These are phyloP conservation scores for Parasteatoda tepidariorum DNA, from an alignment of 1,140 invertebrate genomes.

Conservation along the genomic window DNA sequence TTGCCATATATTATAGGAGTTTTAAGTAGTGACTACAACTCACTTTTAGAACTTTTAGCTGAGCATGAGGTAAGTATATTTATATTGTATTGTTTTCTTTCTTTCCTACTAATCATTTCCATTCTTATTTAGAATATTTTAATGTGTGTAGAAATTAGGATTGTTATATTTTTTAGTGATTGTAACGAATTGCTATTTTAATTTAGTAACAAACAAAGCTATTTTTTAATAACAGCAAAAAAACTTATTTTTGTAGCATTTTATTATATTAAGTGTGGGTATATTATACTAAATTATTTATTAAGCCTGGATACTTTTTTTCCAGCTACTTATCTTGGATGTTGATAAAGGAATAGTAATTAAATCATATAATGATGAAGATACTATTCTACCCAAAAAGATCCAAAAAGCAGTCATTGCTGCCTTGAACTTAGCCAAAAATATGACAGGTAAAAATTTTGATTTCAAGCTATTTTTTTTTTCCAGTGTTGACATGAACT, in stretches of 20 bases:
- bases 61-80: constrained; percentile 63
- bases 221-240: no score
- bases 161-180: no score
- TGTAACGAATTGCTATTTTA: no score
- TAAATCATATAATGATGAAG: constrained; percentile 74
- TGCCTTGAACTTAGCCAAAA: constrained; percentile 74
- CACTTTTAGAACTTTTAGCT: constrained; percentile 65
- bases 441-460: constrained; percentile 66
- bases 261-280: no score
- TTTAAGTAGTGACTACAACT: constrained; percentile 68
- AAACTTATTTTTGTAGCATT: no score
- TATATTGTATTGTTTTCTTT: neutral
- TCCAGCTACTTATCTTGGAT: constrained; percentile 76
- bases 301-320: no score
- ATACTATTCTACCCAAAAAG: constrained; percentile 74
- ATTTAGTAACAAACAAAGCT: no score
- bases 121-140: no score
- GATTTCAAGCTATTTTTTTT: no score
- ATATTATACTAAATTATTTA: no score
- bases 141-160: no score
- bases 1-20: constrained; percentile 81
- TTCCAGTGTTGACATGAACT: no score
- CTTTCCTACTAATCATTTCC: neutral
- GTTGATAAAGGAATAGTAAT: constrained; percentile 74
- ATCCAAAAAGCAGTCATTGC: constrained; percentile 74